Percentiles rank a stretch among this genome's conserved stretches.
These are phyloP conservation scores for Magallana angulata DNA, from an alignment of 1,140 invertebrate genomes.

Conservation along the genomic window DNA sequence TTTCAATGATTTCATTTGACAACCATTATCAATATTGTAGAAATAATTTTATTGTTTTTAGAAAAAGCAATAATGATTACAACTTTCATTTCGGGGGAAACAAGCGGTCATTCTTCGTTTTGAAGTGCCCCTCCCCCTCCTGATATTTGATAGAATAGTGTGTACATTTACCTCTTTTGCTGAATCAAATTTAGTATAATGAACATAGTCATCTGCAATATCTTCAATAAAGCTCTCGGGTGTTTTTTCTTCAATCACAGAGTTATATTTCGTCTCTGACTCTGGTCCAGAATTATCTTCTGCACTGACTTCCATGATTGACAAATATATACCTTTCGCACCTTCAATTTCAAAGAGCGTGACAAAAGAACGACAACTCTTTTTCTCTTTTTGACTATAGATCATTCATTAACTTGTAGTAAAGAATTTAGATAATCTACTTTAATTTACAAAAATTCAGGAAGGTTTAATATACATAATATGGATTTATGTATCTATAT, in stretches of 20 bases:
- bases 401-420: no score
- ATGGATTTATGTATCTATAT: no score
- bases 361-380: background rate
- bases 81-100: no score
- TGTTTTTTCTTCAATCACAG: background rate
- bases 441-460: no score
- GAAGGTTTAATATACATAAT: no score
- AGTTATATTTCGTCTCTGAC: background rate
- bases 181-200: conserved; percentile 7
- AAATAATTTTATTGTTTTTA: no score
- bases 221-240: background rate
- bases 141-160: background rate
- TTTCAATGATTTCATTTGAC: no score
- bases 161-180: conserved; percentile 3
- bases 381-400: background rate
- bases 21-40: no score
- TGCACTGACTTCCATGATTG: conserved; percentile 3
- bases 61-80: no score
- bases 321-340: background rate
- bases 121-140: conserved; percentile 21
- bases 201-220: conserved; percentile 13
- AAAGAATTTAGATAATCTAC: no score
- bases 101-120: background rate
- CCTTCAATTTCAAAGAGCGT: background rate
- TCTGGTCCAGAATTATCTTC: background rate